Percentiles rank a stretch among this genome's conserved stretches.
phyloP scores from a whole-genome alignment of 2,797 vertebrate genomes.

The Pseudotriccus pelzelni region DNA sequence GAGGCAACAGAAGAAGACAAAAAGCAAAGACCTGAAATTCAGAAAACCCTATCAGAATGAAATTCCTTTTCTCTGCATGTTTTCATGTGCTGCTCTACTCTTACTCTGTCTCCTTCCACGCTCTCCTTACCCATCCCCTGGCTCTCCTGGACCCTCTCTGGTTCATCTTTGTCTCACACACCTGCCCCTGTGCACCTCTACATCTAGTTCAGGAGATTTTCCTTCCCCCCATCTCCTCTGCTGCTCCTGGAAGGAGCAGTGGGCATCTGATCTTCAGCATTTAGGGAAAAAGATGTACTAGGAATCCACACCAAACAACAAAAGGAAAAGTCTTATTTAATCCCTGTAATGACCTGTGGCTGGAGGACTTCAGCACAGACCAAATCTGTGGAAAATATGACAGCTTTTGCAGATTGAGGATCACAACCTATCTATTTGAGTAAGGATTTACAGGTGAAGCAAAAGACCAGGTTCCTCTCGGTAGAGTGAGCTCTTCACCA shows the following conservation, averaged over 20 bases:
- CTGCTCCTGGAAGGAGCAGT: neutral
- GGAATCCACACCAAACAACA: neutral
- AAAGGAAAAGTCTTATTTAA: neutral
- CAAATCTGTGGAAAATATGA: neutral
- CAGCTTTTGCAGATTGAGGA: neutral
- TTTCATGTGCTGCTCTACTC: neutral
- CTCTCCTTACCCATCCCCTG: neutral
- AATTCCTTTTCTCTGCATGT: neutral
- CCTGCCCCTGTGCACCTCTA: neutral
- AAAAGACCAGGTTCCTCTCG: neutral
- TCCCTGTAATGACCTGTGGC: neutral
- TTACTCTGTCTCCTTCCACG: neutral
- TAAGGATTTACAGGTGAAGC: neutral
- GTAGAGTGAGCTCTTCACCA: neutral
- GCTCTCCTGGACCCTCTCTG: neutral
- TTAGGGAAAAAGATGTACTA: neutral
- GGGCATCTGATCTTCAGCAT: neutral
- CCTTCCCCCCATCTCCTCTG: neutral
- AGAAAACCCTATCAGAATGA: neutral
- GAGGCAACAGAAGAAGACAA: neutral
- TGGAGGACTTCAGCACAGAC: neutral
- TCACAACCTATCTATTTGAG: neutral
- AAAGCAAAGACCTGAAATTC: neutral
- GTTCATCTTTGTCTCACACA: neutral
- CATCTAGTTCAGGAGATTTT: neutral